A percentile compares a stretch with the other conserved stretches of the same genome.
Evolutionary conservation across 2,113 vertebrate genomes (phyloP).

Genomic region (Rhea pennata): DNA sequence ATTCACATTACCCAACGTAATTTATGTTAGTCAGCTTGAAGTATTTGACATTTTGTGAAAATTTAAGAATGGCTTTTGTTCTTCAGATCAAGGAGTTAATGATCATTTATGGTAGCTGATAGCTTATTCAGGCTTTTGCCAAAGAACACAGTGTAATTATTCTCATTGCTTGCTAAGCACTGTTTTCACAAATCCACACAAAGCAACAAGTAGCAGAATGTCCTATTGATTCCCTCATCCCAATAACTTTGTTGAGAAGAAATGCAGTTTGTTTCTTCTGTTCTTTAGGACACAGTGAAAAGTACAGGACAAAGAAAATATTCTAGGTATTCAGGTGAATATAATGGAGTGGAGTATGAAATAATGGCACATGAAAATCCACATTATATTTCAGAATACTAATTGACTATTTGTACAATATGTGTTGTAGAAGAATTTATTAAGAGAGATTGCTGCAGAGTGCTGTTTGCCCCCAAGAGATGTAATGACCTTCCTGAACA

Average conservation of each 20-base stretch:
- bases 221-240: neutral
- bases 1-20: neutral
- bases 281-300: neutral
- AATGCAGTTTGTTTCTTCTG: neutral
- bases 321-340: neutral
- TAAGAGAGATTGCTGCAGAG: neutral
- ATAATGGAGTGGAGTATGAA: neutral
- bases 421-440: neutral
- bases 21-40: slow-evolving; percentile 35
- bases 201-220: neutral
- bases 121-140: slow-evolving; percentile 11
- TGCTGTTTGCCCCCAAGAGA: neutral
- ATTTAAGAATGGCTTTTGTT: neutral
- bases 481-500: neutral
- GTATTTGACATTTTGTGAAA: slow-evolving; percentile 5
- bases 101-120: neutral
- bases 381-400: neutral
- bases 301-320: neutral
- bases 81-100: neutral
- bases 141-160: neutral
- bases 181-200: neutral
- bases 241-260: neutral
- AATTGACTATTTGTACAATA: fast-evolving
- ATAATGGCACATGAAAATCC: neutral
- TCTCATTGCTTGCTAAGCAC: neutral